A percentile compares a stretch with the other conserved stretches of the same genome.
phyloP scores from a whole-genome alignment of 2,888 invertebrate genomes.

The Himalopsyche kuldschensis region DNA sequence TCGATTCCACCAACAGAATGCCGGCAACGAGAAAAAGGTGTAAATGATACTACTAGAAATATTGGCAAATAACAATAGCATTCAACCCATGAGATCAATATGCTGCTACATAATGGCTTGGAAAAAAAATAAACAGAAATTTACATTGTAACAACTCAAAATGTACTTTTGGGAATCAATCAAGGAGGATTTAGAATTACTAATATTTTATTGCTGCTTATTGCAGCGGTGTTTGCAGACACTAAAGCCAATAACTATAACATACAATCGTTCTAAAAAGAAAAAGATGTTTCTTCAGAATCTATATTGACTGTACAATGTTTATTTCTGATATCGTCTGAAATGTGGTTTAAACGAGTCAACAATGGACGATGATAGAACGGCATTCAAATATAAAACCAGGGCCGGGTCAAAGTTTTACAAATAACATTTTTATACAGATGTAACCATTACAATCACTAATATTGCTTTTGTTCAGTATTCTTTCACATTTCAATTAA shows the following conservation, averaged over 20 bases:
- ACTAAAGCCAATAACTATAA: neutral
- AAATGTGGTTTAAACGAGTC: neutral
- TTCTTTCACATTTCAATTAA: neutral
- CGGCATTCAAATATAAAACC: conserved; percentile 9
- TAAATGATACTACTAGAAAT: conserved; percentile 3
- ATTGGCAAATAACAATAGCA: conserved; percentile 9
- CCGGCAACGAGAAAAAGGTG: neutral
- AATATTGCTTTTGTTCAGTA: neutral
- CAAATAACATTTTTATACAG: too few relatives aligned
- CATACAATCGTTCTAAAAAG: neutral
- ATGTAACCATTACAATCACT: neutral
- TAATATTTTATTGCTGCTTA: neutral
- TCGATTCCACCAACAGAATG: neutral
- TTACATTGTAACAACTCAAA: conserved; percentile 2
- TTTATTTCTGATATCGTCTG: conserved; percentile 8
- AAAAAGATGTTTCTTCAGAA: neutral
- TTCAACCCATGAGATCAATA: conserved; percentile 1
- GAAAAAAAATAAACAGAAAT: conserved; percentile 6
- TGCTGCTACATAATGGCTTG: conserved; percentile 4
- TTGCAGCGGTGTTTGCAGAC: neutral
- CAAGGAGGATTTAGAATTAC: neutral
- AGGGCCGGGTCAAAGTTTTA: conserved; percentile 9
- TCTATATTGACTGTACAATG: conserved; percentile 5
- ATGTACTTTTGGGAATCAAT: neutral
- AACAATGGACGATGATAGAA: conserved; percentile 4